Percentiles rank a stretch among this genome's conserved stretches.
Conservation (phyloP, 2,888 invertebrate species). For the Plagodis dolabraria region DNA sequence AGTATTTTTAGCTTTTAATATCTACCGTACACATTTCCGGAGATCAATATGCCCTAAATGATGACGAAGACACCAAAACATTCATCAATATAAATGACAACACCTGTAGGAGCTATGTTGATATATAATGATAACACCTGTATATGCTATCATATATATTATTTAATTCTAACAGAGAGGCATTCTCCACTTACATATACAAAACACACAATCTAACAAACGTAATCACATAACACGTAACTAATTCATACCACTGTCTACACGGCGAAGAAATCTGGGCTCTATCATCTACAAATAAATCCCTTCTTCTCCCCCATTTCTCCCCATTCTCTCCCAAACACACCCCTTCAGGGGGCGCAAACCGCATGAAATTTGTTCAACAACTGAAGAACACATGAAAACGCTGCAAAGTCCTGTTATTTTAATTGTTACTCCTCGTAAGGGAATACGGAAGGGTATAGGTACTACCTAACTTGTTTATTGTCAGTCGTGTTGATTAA, state of each 20-base stretch:
- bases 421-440: constrained; percentile 34
- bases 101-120: too few species aligned
- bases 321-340: constrained; percentile 22
- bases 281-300: constrained; percentile 63
- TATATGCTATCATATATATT: too few species aligned
- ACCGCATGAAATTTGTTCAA: constrained; percentile 38
- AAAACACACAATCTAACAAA: constrained; percentile 17
- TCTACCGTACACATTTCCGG: too few species aligned
- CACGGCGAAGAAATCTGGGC: constrained; percentile 58
- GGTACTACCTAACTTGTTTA: constrained; percentile 29
- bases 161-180: too few species aligned
- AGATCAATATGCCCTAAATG: too few species aligned
- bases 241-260: constrained; percentile 26
- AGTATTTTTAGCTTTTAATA: too few species aligned
- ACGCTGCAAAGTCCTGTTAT: constrained; percentile 30
- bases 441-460: constrained; percentile 7
- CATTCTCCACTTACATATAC: neutral
- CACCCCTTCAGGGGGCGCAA: constrained; percentile 33
- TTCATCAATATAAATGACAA: too few species aligned
- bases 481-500: constrained; percentile 30
- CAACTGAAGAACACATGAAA: constrained; percentile 38
- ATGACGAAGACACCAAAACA: too few species aligned
- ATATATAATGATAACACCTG: too few species aligned
- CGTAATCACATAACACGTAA: constrained; percentile 19
- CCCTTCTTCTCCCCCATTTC: constrained; percentile 27